Percentiles rank a stretch among this genome's conserved stretches.
These are phyloP conservation scores for Drosophila merina DNA, from an alignment of 2,888 invertebrate species.

Conservation along the genomic window DNA sequence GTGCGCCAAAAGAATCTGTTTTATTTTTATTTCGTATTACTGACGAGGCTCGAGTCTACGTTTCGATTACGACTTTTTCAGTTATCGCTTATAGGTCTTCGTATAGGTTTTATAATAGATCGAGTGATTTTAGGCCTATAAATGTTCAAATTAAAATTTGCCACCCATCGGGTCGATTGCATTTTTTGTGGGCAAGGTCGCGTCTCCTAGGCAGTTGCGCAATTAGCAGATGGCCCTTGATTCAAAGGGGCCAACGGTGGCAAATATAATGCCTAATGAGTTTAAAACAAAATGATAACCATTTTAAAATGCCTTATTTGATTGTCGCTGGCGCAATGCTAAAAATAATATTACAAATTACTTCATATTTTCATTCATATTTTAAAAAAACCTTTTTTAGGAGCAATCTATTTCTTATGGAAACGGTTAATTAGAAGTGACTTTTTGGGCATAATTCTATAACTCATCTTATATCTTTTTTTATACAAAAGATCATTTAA, in stretches of 20 bases:
- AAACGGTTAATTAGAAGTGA: not conserved
- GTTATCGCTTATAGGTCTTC: constrained; percentile 1
- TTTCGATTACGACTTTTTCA: constrained; percentile 16
- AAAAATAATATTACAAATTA: not conserved
- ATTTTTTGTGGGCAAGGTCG: constrained; percentile 41
- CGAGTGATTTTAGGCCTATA: not conserved
- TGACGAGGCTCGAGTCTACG: constrained; percentile 5
- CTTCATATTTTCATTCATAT: not conserved
- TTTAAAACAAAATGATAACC: not conserved
- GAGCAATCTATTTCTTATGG: not conserved
- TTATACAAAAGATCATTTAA: no score
- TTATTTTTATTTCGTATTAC: constrained; percentile 1
- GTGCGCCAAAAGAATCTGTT: constrained; percentile 11
- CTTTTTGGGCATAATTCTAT: no score
- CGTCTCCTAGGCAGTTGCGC: not conserved
- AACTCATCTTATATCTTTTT: no score
- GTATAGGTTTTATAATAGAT: constrained; percentile 11
- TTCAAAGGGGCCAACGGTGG: not conserved
- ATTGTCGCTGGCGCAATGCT: not conserved
- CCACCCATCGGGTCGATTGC: constrained; percentile 8
- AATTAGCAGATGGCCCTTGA: not conserved
- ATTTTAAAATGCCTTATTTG: not conserved
- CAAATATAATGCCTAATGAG: not conserved
- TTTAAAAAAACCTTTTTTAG: not conserved
- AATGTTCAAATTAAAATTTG: constrained; percentile 29